These are phyloP conservation scores for Nymphicus hollandicus DNA, from an alignment of 2,113 vertebrate genomes.

Conservation along the genomic window DNA sequence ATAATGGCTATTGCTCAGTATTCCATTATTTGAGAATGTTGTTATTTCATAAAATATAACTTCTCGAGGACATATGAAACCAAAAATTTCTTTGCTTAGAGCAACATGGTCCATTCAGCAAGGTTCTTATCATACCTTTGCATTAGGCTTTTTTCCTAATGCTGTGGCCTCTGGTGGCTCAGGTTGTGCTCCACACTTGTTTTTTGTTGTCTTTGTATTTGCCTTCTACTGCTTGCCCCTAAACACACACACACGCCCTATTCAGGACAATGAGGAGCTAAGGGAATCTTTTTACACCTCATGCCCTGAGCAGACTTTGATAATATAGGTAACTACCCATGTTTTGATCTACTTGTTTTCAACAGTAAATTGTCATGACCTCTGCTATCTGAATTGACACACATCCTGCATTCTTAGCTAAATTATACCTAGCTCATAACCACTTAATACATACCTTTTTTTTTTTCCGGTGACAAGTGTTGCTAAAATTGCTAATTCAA, in stretches of 20 bases:
- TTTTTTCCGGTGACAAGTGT: background rate
- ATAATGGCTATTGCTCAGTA: background rate
- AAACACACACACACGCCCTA: background rate
- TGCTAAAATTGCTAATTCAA: conserved; percentile 1
- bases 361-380: background rate
- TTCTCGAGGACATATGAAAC: background rate
- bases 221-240: background rate
- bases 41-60: background rate
- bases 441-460: background rate
- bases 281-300: background rate
- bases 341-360: background rate
- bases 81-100: background rate
- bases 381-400: background rate
- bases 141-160: background rate
- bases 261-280: background rate
- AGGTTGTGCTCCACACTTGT: background rate
- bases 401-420: background rate
- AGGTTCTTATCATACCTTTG: background rate
- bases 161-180: background rate
- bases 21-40: background rate
- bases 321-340: background rate
- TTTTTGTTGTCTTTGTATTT: background rate
- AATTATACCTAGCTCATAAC: background rate
- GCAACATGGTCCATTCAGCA: background rate
- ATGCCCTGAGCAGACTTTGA: background rate